Base-by-base conservation (phyloP, 2,888 invertebrate species). In the Druceiella hillmani region DNA sequence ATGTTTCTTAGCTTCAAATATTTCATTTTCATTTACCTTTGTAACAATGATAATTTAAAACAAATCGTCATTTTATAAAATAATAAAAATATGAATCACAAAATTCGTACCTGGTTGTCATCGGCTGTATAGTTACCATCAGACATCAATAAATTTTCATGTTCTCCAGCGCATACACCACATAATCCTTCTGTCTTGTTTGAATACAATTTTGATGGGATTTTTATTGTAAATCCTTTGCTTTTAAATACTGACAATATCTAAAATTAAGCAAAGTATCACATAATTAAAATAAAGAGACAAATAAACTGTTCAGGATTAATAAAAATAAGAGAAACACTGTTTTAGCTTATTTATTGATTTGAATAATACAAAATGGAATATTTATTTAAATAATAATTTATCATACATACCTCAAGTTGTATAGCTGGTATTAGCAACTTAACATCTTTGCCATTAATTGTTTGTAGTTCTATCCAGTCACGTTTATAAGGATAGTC, bases 111-210 rank as follows among this genome's bases (percentile, higher is more conserved):
- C n/a, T n/a, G n/a, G 13, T 66, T 53, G 1, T 57, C 59, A 52
- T 79, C 63, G 12, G 77, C 68, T 33, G 82, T 66, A 40, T 66
- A 45, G 3, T 65, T 62, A 1, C 78, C 76, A 24, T 69, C 60
- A 43, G 70, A 68, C 31, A 66, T 68, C 42, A 66, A 53, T n/a
- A 82, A 61, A 29, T 76, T 68, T 1, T 70, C 64, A 3, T 67
- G 61, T 51, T 78, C 66, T 0, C 76, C 76, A 32, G 81, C 78
- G 55, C 84, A 85, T 47, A 82, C 77, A 33, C 90, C 90, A 57
- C 90, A 91, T 2, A 91, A 67, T 1, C 90, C 90, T 57, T 88
- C 85, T 36, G 86, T 77, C 44, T 75, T 77, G 43, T 79, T 79
- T 24, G 73, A 75, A 59, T 85, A 89, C 38, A 80, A 64, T 45